These are phyloP conservation scores for Hoplodrina ambigua DNA, from an alignment of 2,888 invertebrate genomes.

Conservation along the genomic window DNA sequence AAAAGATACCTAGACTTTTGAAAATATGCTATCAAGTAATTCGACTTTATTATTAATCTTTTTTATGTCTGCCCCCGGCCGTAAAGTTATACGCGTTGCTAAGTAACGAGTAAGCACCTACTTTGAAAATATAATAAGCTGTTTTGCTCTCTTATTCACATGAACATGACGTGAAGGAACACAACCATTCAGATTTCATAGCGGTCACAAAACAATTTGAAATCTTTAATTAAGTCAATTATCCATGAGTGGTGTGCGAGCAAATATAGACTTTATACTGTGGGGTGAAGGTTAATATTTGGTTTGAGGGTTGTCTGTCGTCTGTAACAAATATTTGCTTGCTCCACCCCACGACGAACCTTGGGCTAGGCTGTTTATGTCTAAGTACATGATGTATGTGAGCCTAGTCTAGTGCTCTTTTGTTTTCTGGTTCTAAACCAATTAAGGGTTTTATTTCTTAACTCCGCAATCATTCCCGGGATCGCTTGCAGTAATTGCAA, in stretches of 20 bases:
- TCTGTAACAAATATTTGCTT: slow-evolving; percentile 74
- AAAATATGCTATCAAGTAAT: slow-evolving; percentile 34
- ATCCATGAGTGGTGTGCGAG: slow-evolving; percentile 27
- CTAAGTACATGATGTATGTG: slow-evolving; percentile 43
- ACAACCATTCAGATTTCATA: slow-evolving; percentile 36
- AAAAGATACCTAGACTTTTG: slow-evolving; percentile 16
- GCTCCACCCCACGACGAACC: slow-evolving; percentile 53
- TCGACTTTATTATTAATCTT: slow-evolving; percentile 46
- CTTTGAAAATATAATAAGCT: slow-evolving; percentile 19
- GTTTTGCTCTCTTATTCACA: slow-evolving; percentile 10
- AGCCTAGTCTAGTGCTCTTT: slow-evolving; percentile 30
- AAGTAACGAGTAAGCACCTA: slow-evolving; percentile 24
- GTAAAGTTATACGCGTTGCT: slow-evolving; percentile 36
- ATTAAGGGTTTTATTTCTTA: slow-evolving; percentile 5
- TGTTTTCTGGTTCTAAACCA: slow-evolving; percentile 24
- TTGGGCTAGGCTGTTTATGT: slow-evolving; percentile 58
- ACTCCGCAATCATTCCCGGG: not conserved
- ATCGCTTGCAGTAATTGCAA: slow-evolving; percentile 13
- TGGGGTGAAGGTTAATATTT: slow-evolving; percentile 61
- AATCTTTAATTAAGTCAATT: slow-evolving; percentile 69
- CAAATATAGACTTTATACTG: slow-evolving; percentile 61
- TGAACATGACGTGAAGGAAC: slow-evolving; percentile 13
- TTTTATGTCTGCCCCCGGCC: slow-evolving; percentile 22
- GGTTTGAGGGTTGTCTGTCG: slow-evolving; percentile 46
- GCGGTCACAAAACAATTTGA: slow-evolving; percentile 55